phyloP scores from a whole-genome alignment of 2,797 vertebrate species.

The Syngnathus rostellatus region DNA sequence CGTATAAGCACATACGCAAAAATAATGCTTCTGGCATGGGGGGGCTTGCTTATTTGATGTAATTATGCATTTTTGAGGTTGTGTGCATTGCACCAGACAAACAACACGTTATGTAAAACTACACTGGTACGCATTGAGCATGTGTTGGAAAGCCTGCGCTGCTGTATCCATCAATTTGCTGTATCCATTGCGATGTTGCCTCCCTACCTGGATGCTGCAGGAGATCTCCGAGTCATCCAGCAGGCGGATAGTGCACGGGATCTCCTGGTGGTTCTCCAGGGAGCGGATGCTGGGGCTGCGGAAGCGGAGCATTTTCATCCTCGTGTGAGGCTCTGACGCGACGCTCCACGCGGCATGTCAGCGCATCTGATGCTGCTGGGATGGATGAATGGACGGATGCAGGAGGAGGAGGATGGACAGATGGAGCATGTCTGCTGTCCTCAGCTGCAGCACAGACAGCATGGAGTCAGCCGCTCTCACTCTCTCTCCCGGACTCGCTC shows the following conservation, averaged over 20 bases:
- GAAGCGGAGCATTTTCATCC: constrained; percentile 94
- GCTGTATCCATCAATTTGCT: background rate
- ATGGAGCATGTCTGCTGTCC: constrained; percentile 25
- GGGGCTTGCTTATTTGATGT: background rate
- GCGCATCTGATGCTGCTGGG: constrained; percentile 13
- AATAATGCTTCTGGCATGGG: background rate
- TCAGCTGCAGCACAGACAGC: constrained; percentile 19
- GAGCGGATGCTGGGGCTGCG: constrained; percentile 92
- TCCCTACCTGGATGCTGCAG: constrained; percentile 87
- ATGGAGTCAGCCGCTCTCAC: constrained; percentile 14
- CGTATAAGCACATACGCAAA: no score
- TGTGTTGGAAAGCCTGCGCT: background rate
- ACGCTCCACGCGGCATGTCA: constrained; percentile 55
- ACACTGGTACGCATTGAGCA: background rate
- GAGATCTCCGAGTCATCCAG: constrained; percentile 92
- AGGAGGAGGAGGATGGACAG: constrained; percentile 14
- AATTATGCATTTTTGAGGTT: background rate
- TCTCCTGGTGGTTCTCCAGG: constrained; percentile 75
- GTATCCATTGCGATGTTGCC: background rate
- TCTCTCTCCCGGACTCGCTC: background rate
- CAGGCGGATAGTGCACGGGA: constrained; percentile 87
- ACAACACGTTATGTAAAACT: constrained; percentile 24
- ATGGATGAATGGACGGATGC: constrained; percentile 31
- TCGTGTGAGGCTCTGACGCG: constrained; percentile 49
- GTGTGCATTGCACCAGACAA: background rate